Evolutionary conservation across 2,797 vertebrate genomes (phyloP).

Genomic region (Orestias chungarensis): DNA sequence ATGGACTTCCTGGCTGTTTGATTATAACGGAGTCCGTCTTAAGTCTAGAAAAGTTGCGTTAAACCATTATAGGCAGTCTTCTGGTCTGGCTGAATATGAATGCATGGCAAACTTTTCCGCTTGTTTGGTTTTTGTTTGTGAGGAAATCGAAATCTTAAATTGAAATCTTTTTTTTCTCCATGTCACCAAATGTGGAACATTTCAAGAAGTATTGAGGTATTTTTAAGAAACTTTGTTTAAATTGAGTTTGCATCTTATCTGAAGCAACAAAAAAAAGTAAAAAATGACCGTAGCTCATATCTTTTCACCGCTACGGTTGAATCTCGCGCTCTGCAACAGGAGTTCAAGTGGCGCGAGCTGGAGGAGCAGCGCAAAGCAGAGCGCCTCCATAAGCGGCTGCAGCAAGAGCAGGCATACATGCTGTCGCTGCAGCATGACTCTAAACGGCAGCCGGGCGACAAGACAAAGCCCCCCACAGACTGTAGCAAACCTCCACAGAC

Average conservation of each 20-base stretch:
- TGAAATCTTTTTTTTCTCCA: not conserved
- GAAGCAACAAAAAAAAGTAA: no score
- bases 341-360: constrained; percentile 91
- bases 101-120: not conserved
- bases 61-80: no score
- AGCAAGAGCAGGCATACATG: constrained; percentile 89
- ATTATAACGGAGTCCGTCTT: no score
- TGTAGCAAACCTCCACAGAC: constrained; percentile 71
- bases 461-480: constrained; percentile 74
- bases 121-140: not conserved
- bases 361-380: constrained; percentile 92
- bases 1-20: no score
- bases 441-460: constrained; percentile 64
- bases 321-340: constrained; percentile 76
- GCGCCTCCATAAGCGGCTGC: constrained; percentile 88
- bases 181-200: not conserved
- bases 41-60: no score
- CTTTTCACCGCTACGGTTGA: constrained; percentile 42
- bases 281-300: not conserved
- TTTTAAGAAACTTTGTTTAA: no score
- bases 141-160: not conserved
- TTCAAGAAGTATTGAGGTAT: not conserved
- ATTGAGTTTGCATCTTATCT: no score
- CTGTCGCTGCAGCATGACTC: constrained; percentile 84
- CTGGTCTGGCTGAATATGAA: not conserved